Conservation (phyloP, 1,140 invertebrate species). For the Bilobella aurantiaca region DNA sequence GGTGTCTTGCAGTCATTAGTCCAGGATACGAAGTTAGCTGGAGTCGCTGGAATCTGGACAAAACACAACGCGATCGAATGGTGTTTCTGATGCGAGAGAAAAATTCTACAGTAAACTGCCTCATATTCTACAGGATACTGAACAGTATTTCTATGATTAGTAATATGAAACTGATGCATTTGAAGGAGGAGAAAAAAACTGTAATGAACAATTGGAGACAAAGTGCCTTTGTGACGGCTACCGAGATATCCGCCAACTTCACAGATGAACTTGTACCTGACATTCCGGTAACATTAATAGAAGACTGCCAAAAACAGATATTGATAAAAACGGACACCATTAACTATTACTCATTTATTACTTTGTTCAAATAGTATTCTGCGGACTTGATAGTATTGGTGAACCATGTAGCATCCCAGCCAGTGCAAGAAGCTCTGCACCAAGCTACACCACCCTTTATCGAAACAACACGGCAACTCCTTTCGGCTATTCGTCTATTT, state of each 20-base stretch:
- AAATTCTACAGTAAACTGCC: not conserved
- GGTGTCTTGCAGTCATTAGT: not conserved
- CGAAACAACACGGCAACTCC: not conserved
- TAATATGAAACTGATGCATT: too few relatives aligned
- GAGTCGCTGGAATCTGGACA: constrained; percentile 1
- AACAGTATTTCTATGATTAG: too few relatives aligned
- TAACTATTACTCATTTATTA: not conserved
- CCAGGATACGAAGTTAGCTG: not conserved
- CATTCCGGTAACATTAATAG: not conserved
- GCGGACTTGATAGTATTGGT: not conserved
- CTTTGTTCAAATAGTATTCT: not conserved
- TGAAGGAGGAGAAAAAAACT: not conserved
- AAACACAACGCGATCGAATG: not conserved
- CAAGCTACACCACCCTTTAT: not conserved
- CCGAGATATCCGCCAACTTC: not conserved
- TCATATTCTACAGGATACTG: too few relatives aligned
- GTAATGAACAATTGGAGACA: not conserved
- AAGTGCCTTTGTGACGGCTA: not conserved
- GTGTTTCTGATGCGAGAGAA: not conserved
- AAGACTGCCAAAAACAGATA: not conserved
- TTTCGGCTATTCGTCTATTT: not conserved
- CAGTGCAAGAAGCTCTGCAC: not conserved
- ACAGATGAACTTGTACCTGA: not conserved
- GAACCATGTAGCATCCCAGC: not conserved
- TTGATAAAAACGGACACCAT: too few relatives aligned